phyloP scores from a whole-genome alignment of 2,113 vertebrate genomes.

The Ondatra zibethicus region DNA sequence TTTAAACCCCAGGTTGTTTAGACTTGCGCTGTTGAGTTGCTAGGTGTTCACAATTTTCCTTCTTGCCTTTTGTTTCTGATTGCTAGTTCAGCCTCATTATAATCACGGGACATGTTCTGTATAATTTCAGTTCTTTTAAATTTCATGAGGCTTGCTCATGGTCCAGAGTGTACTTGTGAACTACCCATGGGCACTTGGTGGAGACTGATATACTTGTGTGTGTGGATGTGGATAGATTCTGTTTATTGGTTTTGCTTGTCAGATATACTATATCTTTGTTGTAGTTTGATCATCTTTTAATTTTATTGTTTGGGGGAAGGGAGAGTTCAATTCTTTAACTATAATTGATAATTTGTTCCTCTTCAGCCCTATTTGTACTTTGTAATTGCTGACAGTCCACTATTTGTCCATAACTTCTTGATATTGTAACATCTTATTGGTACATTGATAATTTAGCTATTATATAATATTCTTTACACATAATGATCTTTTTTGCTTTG shows the following conservation, averaged over 20 bases:
- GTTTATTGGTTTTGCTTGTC: neutral
- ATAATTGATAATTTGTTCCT: neutral
- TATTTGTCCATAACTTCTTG: neutral
- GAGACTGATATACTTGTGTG: neutral
- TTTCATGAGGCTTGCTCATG: neutral
- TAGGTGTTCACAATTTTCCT: neutral
- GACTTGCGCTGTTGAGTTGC: neutral
- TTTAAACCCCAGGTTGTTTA: neutral
- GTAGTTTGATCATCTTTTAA: neutral
- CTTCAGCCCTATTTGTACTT: neutral
- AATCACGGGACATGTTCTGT: neutral
- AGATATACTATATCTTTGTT: neutral
- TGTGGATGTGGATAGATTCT: neutral
- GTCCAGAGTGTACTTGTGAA: neutral
- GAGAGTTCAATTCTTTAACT: neutral
- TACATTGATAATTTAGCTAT: neutral
- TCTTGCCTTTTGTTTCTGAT: neutral
- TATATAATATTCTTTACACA: neutral
- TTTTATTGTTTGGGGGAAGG: neutral
- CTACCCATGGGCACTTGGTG: neutral
- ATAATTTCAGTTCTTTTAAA: neutral
- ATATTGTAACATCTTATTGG: neutral
- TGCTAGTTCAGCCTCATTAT: neutral
- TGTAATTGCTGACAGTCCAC: neutral
- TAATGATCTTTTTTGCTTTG: neutral